Evolutionary conservation across 1,140 invertebrate genomes (phyloP).

Genomic region (Maniola jurtina): DNA sequence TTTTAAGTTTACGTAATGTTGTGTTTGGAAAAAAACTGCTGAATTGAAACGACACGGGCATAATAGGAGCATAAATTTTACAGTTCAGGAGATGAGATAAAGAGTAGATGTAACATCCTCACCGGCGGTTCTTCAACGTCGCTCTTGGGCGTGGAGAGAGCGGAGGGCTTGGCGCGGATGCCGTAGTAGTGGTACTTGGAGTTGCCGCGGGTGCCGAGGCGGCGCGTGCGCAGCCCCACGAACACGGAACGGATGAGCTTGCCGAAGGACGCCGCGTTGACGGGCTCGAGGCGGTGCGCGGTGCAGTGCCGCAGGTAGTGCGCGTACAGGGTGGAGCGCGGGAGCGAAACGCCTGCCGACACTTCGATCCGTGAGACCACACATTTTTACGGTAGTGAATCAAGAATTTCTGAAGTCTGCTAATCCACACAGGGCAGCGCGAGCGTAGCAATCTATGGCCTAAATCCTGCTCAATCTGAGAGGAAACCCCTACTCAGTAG

Average conservation of each 20-base stretch:
- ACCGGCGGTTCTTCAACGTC: slow-evolving; percentile 44
- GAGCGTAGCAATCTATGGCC: no score
- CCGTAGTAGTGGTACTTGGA: slow-evolving; percentile 99
- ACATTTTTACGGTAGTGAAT: slow-evolving; percentile 60
- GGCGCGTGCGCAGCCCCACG: slow-evolving; percentile 94
- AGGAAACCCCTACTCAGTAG: no score
- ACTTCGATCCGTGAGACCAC: neutral
- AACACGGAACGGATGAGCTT: slow-evolving; percentile 99
- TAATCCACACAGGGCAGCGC: no score
- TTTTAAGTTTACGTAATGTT: no score
- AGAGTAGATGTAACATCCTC: neutral
- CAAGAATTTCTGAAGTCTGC: no score
- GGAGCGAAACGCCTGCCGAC: slow-evolving; percentile 87
- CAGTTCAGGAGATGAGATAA: no score
- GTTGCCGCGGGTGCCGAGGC: slow-evolving; percentile 98
- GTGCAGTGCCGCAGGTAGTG: slow-evolving; percentile 97
- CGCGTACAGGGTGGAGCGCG: slow-evolving; percentile 96
- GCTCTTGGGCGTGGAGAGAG: slow-evolving; percentile 34
- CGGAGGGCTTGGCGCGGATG: slow-evolving; percentile 94
- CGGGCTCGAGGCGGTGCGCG: slow-evolving; percentile 96
- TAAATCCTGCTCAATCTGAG: no score
- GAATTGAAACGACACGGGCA: no score
- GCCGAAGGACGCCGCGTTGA: slow-evolving; percentile 99
- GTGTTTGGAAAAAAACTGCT: no score
- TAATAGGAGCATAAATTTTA: no score